These are phyloP conservation scores for Apaloderma vittatum DNA, from an alignment of 2,113 vertebrate species.

Conservation along the genomic window DNA sequence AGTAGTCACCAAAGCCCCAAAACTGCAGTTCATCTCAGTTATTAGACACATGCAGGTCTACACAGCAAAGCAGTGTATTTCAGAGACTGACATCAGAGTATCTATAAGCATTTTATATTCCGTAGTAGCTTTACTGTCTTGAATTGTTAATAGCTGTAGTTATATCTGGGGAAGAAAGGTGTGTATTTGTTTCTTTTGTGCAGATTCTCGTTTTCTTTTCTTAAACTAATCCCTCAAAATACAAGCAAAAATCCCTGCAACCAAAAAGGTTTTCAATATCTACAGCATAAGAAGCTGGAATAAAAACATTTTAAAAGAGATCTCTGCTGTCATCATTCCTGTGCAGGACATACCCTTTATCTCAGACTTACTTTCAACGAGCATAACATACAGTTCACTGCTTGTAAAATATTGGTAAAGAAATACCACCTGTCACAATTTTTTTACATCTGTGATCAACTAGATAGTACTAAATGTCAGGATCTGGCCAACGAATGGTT, in stretches of 20 bases:
- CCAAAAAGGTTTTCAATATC: not conserved
- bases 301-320: not conserved
- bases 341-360: not conserved
- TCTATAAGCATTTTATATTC: not conserved
- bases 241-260: not conserved
- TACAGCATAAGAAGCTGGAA: not conserved
- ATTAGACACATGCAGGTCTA: not conserved
- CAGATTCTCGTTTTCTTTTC: not conserved
- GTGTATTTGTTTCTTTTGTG: not conserved
- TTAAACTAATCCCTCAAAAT: not conserved
- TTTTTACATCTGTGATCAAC: not conserved
- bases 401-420: not conserved
- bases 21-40: not conserved
- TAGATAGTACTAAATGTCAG: not conserved
- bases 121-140: not conserved
- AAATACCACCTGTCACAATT: not conserved
- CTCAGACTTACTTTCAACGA: not conserved
- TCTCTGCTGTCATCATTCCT: not conserved
- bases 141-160: not conserved
- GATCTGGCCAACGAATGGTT: not conserved
- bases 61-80: not conserved
- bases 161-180: not conserved
- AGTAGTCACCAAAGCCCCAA: not conserved
- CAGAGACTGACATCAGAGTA: not conserved
- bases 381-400: not conserved